Conservation (phyloP, 92 coral and sea anemone species). For the Montipora capitata region DNA sequence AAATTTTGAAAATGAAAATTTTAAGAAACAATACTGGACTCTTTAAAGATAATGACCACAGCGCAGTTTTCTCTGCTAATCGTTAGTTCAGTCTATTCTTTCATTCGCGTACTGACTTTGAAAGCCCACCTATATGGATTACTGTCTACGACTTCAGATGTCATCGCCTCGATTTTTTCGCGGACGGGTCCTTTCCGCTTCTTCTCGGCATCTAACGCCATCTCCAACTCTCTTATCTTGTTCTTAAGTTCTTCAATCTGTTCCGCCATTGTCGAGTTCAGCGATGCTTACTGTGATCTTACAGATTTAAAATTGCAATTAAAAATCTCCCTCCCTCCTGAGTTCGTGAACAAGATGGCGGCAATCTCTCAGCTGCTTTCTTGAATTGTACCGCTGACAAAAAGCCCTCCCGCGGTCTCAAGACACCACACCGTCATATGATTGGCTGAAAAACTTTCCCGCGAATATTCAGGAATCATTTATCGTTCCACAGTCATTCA, state of each 20-base stretch:
- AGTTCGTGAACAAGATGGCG: constrained; percentile 44
- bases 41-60: constrained; percentile 5
- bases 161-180: constrained; percentile 86
- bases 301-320: constrained; percentile 36
- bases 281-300: constrained; percentile 21
- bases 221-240: constrained; percentile 90
- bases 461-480: constrained; percentile 69
- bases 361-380: constrained; percentile 47
- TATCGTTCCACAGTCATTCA: constrained; percentile 20
- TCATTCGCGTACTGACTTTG: not conserved
- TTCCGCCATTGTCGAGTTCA: constrained; percentile 81
- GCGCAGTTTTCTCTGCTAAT: not conserved
- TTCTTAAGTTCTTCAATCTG: constrained; percentile 84
- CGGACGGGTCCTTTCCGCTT: constrained; percentile 85
- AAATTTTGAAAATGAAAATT: not conserved
- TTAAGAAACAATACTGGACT: not conserved
- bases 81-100: not conserved
- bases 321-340: not conserved
- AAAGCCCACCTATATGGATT: constrained; percentile 94
- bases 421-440: constrained; percentile 11
- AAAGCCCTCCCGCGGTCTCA: constrained; percentile 6
- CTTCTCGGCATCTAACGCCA: constrained; percentile 84
- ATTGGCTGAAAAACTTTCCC: constrained; percentile 79
- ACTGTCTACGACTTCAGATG: constrained; percentile 94
- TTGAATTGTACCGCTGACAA: constrained; percentile 26